Base-by-base conservation (phyloP, 2,113 vertebrate genomes). In the Chamaea fasciata region DNA sequence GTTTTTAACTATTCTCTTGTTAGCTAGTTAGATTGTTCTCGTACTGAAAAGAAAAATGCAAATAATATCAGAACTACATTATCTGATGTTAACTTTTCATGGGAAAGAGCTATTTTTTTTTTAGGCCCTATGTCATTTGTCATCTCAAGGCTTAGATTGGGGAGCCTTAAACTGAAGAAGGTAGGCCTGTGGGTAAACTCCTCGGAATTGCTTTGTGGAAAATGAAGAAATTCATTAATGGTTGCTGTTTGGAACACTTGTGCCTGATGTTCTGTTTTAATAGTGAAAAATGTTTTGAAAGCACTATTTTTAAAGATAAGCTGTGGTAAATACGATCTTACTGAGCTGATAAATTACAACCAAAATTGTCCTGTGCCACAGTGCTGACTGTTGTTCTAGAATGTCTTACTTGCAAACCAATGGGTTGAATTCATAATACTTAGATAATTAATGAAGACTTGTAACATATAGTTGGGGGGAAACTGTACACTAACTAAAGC, bases 121-220 rank as follows among this genome's bases (percentile, higher is more conserved):
- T 95, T 95, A 95, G 95, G 94, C 95, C 94, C 85, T 90, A 93
- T 95, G 96, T 93, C 95, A 95, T 96, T 96, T 96, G 96, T 95
- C 94, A 95, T 93, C 96, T 94, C 94, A 96, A 96, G 96, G 95
- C 94, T 95, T 96, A 96, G 92, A 96, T 96, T 96, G 94, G 94
- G 92, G 85, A 96, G 71, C 95, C 90, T 96, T 96, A 91, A 96
- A 79, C 94, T 91, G 94, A 96, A 96, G 92, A 96, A 96, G 93
- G 95, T 96, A 96, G 95, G 95, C 95, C 92, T 85, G 41, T 96
- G 93, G 93, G 84, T 96, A 96, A 95, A 96, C 70, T 93, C 95
- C 87, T 96, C 92, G 56, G 93, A 92, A 88, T 91, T 44, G 5
- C 90, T 96, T 95, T 74, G 68, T 94, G 90, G 92, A 91, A 94